Percentiles rank a stretch among this genome's conserved stretches.
phyloP scores from a whole-genome alignment of 2,113 vertebrate genomes.

The Pelusios castaneus region DNA sequence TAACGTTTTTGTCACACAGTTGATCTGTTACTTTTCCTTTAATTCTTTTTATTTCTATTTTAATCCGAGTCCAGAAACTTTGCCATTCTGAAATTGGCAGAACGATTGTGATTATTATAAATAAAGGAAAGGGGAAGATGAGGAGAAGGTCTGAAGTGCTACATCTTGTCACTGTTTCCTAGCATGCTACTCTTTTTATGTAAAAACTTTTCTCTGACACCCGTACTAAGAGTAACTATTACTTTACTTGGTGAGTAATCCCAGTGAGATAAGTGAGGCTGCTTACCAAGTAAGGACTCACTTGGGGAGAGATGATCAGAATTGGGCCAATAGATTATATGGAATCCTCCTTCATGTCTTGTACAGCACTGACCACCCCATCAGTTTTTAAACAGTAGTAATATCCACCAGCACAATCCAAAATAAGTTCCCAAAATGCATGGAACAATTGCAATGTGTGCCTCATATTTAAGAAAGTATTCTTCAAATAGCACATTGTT shows the following conservation, averaged over 20 bases:
- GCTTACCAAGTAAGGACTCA: not conserved
- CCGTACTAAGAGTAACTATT: accelerated
- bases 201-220: not conserved
- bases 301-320: not conserved
- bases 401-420: not conserved
- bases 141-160: not conserved
- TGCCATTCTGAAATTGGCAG: accelerated
- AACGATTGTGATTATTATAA: not conserved
- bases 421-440: not conserved
- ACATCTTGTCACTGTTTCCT: accelerated
- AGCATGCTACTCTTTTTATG: not conserved
- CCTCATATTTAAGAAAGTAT: not conserved
- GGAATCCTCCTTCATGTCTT: not conserved
- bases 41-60: not conserved
- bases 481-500: not conserved
- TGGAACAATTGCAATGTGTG: not conserved
- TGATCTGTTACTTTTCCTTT: not conserved
- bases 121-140: not conserved
- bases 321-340: accelerated
- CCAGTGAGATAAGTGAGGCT: not conserved
- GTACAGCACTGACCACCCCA: not conserved
- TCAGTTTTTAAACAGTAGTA: accelerated
- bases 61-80: not conserved
- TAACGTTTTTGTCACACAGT: not conserved
- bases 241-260: not conserved